Evolutionary conservation across 2,113 vertebrate species (phyloP).

Genomic region (Pseudonaja textilis): DNA sequence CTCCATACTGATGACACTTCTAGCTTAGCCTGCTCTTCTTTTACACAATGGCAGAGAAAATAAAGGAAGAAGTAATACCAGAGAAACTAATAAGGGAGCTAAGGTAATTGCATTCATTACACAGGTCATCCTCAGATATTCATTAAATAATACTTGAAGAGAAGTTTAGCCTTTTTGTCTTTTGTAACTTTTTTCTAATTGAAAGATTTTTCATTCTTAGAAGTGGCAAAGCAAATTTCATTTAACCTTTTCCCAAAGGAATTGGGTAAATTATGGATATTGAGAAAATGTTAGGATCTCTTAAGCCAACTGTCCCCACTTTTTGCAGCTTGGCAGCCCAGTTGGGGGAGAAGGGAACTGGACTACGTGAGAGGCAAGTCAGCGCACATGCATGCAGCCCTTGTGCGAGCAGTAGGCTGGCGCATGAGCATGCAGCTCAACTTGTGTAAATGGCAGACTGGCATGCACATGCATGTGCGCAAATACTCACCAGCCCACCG

Average conservation of each 20-base stretch:
- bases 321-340: background rate
- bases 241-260: background rate
- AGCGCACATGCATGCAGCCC: accelerated
- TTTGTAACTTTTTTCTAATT: background rate
- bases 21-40: background rate
- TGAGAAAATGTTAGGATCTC: background rate
- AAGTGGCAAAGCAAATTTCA: background rate
- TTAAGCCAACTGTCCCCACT: background rate
- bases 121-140: background rate
- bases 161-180: background rate
- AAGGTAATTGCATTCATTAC: background rate
- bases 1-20: background rate
- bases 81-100: background rate
- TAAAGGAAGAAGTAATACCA: background rate
- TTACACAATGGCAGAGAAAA: background rate
- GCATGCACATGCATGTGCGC: background rate
- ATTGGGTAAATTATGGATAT: background rate
- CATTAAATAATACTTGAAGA: background rate
- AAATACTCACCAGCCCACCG: accelerated
- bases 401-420: background rate
- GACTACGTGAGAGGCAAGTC: background rate
- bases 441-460: background rate
- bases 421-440: background rate
- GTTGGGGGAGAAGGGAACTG: background rate
- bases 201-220: background rate